A percentile compares a stretch with the other conserved stretches of the same genome.
Evolutionary conservation across 2,113 vertebrate species (phyloP).

Genomic region (Aldabrachelys gigantea): DNA sequence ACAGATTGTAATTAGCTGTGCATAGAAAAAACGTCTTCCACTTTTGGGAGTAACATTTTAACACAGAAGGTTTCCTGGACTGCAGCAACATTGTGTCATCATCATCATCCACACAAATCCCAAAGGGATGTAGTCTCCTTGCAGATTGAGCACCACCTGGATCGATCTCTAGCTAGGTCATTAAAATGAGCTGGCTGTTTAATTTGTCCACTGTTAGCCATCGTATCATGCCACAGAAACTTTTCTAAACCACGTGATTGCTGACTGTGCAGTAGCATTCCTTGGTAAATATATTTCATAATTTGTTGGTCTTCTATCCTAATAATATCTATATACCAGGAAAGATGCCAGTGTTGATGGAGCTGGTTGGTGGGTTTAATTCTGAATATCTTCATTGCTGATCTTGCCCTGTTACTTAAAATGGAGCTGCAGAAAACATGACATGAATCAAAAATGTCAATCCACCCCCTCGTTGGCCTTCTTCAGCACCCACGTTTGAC

Average conservation of each 20-base stretch:
- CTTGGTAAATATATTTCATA: background rate
- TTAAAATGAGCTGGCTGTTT: background rate
- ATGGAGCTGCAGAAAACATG: background rate
- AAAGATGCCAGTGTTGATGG: background rate
- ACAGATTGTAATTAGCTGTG: background rate
- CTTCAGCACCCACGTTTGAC: background rate
- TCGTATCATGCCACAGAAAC: background rate
- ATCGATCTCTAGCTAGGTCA: background rate
- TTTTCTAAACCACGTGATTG: background rate
- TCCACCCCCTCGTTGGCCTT: background rate
- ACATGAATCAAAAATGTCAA: background rate
- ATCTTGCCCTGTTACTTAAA: background rate
- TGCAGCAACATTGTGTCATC: background rate
- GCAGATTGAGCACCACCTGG: background rate
- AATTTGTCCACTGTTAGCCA: background rate
- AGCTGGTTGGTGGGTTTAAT: background rate
- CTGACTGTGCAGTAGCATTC: background rate
- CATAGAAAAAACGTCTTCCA: background rate
- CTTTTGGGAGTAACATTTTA: background rate
- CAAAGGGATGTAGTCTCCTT: background rate
- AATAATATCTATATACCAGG: background rate
- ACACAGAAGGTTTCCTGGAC: background rate
- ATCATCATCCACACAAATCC: background rate
- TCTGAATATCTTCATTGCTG: background rate
- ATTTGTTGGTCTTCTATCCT: background rate